These are phyloP conservation scores for Cottoperca gobio DNA, from an alignment of 2,797 vertebrate genomes.

Conservation along the genomic window DNA sequence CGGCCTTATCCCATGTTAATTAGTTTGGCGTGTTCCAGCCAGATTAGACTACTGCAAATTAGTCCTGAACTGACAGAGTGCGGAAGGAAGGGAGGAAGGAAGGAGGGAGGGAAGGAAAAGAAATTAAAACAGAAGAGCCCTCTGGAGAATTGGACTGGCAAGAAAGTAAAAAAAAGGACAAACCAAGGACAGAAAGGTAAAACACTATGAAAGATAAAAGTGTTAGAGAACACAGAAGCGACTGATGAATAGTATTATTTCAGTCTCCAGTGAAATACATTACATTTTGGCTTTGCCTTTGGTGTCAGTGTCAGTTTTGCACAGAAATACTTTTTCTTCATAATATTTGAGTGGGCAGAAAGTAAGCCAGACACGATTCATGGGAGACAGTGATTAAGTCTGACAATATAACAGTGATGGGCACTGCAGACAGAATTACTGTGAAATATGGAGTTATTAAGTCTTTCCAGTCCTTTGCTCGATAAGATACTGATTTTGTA, in stretches of 20 bases:
- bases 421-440: neutral
- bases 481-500: neutral
- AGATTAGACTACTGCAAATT: conserved; percentile 73
- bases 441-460: conserved; percentile 8
- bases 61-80: conserved; percentile 58
- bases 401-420: conserved; percentile 13
- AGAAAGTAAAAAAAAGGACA: conserved; percentile 42
- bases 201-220: conserved; percentile 38
- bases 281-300: conserved; percentile 20
- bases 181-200: conserved; percentile 48
- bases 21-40: conserved; percentile 70
- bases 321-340: conserved; percentile 2
- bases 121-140: conserved; percentile 5
- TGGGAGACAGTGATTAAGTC: conserved; percentile 14
- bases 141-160: conserved; percentile 9
- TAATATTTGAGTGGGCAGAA: conserved; percentile 4
- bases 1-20: conserved; percentile 75
- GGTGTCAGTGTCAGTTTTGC: conserved; percentile 31
- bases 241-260: conserved; percentile 42
- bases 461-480: neutral
- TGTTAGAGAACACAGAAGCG: conserved; percentile 16
- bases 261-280: conserved; percentile 42
- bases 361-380: conserved; percentile 16
- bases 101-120: neutral
- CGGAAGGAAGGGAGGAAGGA: neutral